Evolutionary conservation across 2,113 vertebrate genomes (phyloP), one percentile per base, ranked within the genome.

Genomic region (Corydoras sp.): DNA sequence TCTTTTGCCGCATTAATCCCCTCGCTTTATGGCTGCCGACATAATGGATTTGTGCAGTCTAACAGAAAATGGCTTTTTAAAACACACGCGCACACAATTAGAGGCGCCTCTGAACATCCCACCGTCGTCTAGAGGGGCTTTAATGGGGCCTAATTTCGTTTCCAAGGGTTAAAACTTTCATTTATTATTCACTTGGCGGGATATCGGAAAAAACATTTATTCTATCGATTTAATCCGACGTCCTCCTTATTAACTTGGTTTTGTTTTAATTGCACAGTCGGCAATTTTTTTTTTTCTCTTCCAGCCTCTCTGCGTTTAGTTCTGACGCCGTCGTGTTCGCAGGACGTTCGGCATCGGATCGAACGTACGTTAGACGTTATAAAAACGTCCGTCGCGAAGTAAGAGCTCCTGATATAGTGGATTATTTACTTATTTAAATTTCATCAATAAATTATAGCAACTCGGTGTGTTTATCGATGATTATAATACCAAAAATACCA

Each of bases 41-140:
- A 85, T 96, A 99, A 98, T 98, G 95, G 94, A 95, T 96, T 97
- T 97, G 95, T 96, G 95, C 95, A 96, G 93, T 95, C 92, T 98
- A 94, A 98, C 93, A 98, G 94, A 98, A 98, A 98, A 97, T 96
- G 93, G 93, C 92, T 98, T 97, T 94, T 92, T 90, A 91, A 91
- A 90, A 53, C 51, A 53, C 51, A 53, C 51, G 13, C 91, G 92
- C 88, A 91, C 87, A 93, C 93, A 96, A 97, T 97, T 95, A 97
- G 86, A 89, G 90, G 79, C 91, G 89, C 87, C 89, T 90, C 92
- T 88, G 91, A 87, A 87, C 86, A 85, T 87, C 82, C 87, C 88
- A 85, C 82, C 83, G 86, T 90, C 92, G 91, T 88, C 89, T 84
- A 87, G 87, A 79, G 84, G 78, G 87, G 80, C 88, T 85, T 89